phyloP scores from a whole-genome alignment of 1,140 invertebrate genomes.

The Panulirus ornatus region DNA sequence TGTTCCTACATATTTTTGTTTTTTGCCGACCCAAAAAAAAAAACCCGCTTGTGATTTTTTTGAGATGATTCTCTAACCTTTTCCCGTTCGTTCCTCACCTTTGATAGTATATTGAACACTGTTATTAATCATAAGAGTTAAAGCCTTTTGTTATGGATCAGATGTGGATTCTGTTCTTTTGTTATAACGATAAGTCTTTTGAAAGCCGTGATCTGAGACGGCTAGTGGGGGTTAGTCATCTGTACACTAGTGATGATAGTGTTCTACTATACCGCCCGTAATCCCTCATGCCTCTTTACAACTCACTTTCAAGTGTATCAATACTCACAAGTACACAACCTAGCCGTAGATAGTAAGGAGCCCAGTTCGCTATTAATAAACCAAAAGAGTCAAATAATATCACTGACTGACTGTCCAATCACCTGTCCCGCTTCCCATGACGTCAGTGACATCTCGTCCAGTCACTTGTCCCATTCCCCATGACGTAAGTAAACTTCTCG shows the following conservation, averaged over 20 bases:
- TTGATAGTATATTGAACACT: background rate
- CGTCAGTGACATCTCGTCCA: slow-evolving; percentile 19
- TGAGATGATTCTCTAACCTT: background rate
- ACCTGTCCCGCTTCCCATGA: slow-evolving; percentile 4
- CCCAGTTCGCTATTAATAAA: slow-evolving; percentile 17
- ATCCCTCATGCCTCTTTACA: background rate
- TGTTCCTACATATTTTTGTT: slow-evolving; percentile 19
- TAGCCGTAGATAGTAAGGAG: slow-evolving; percentile 35
- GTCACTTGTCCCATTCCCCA: slow-evolving; percentile 34
- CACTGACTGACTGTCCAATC: slow-evolving; percentile 33
- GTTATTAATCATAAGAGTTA: slow-evolving; percentile 40
- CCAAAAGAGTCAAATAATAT: background rate
- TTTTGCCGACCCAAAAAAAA: background rate
- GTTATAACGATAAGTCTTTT: slow-evolving; percentile 13
- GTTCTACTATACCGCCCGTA: slow-evolving; percentile 35
- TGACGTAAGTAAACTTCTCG: slow-evolving; percentile 23
- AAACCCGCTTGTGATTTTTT: background rate
- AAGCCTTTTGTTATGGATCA: slow-evolving; percentile 15
- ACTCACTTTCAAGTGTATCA: slow-evolving; percentile 12
- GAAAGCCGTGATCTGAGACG: background rate
- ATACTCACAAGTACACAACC: background rate
- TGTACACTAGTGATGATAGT: slow-evolving; percentile 1
- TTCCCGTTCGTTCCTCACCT: background rate
- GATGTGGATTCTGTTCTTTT: background rate
- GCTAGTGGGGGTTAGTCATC: background rate